Evolutionary conservation across 2,797 vertebrate species (phyloP).

Genomic region (Epinephelus malabaricus): DNA sequence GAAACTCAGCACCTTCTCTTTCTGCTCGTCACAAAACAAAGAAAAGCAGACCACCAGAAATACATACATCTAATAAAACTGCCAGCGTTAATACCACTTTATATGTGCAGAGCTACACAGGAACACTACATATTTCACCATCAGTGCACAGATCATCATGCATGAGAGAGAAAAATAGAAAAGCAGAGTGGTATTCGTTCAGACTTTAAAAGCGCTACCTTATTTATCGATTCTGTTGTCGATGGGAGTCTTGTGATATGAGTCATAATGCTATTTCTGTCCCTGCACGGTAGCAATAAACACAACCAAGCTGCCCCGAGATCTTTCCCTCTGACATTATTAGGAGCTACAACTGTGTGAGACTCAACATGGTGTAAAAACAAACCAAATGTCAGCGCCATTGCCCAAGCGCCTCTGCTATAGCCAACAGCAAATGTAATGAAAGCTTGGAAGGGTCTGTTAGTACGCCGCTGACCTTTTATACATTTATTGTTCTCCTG

Average conservation of each 20-base stretch:
- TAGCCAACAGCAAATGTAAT: slow-evolving; percentile 84
- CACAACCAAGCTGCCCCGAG: slow-evolving; percentile 73
- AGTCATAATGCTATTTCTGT: slow-evolving; percentile 64
- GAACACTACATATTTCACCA: slow-evolving; percentile 1
- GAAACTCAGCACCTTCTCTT: slow-evolving; percentile 21
- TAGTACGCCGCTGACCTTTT: slow-evolving; percentile 87
- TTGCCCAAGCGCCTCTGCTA: slow-evolving; percentile 76
- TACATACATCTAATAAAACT: slow-evolving; percentile 7
- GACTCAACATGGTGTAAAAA: slow-evolving; percentile 86
- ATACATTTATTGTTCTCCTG: slow-evolving; percentile 86
- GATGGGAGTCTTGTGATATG: slow-evolving; percentile 63
- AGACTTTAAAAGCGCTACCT: slow-evolving; percentile 47
- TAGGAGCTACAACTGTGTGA: slow-evolving; percentile 84
- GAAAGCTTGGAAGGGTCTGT: slow-evolving; percentile 86
- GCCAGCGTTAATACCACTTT: neutral
- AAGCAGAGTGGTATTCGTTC: slow-evolving; percentile 37
- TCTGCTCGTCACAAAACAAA: neutral
- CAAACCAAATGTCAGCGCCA: slow-evolving; percentile 88
- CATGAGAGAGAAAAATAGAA: slow-evolving; percentile 8
- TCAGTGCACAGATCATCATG: slow-evolving; percentile 4
- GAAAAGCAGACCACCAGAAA: slow-evolving; percentile 1
- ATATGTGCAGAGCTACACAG: neutral
- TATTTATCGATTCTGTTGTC: slow-evolving; percentile 77
- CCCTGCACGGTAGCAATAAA: slow-evolving; percentile 82
- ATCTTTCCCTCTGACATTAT: slow-evolving; percentile 87